phyloP scores from a whole-genome alignment of 2,113 vertebrate species.

The Dissostichus mawsoni region DNA sequence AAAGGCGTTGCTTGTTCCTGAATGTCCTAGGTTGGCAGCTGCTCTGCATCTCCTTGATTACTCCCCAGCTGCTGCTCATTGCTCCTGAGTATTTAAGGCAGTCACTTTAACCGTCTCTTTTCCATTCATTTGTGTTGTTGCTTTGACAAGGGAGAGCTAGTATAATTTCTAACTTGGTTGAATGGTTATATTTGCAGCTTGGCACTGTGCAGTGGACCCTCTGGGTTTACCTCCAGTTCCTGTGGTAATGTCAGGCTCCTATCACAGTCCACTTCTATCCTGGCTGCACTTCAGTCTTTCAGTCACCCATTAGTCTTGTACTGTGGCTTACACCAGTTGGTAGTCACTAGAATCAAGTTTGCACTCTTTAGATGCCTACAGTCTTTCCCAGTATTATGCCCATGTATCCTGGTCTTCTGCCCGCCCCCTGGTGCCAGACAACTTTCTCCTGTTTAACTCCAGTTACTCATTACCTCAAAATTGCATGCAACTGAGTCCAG shows the following conservation, averaged over 20 bases:
- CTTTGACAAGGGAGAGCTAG: background rate
- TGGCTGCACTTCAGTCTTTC: background rate
- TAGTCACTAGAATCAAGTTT: constrained; percentile 23
- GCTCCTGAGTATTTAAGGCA: constrained; percentile 28
- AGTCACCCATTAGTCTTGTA: constrained; percentile 6
- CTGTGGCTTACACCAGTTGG: constrained; percentile 28
- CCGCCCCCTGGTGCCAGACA: constrained; percentile 24
- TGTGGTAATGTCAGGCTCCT: background rate
- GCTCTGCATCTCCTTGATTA: background rate
- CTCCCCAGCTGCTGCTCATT: constrained; percentile 23
- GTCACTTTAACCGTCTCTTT: background rate
- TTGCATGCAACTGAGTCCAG: background rate
- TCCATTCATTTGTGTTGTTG: constrained; percentile 5
- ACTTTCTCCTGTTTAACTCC: constrained; percentile 24
- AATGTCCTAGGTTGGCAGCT: background rate
- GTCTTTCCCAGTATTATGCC: constrained; percentile 45
- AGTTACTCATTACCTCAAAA: constrained; percentile 18
- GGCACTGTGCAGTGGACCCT: background rate
- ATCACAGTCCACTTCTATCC: background rate
- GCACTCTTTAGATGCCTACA: constrained; percentile 12
- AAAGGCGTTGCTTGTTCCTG: background rate
- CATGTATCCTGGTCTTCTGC: constrained; percentile 6
- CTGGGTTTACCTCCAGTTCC: constrained; percentile 1
- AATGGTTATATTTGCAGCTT: background rate
- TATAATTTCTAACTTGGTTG: background rate